A percentile compares a stretch with the other conserved stretches of the same genome.
Evolutionary conservation across 1,140 invertebrate species (phyloP).

Genomic region (Adoxophyes honmai): DNA sequence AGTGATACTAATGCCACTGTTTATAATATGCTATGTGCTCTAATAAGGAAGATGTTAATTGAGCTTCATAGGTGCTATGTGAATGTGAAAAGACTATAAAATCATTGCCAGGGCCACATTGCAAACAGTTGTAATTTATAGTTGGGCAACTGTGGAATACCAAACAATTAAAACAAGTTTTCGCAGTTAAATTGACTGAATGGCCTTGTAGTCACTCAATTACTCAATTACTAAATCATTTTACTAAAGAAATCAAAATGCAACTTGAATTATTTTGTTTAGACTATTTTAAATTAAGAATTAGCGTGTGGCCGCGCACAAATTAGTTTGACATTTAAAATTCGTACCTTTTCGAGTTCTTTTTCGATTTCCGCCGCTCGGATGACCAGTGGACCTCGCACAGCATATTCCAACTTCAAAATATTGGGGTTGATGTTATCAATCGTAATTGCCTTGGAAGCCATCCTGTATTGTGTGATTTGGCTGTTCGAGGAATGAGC

Average conservation of each 20-base stretch:
- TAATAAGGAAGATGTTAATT: too few relatives aligned
- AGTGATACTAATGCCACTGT: too few relatives aligned
- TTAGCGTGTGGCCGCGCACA: too few relatives aligned
- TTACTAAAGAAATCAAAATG: not conserved
- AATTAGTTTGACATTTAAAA: not conserved
- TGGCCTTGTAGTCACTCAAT: conserved; percentile 2
- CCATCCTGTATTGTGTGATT: conserved; percentile 16
- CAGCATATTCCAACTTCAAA: conserved; percentile 93
- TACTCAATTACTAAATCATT: too few relatives aligned
- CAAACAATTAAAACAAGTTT: conserved; percentile 6
- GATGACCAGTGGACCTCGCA: conserved; percentile 86
- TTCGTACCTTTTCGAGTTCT: conserved; percentile 19
- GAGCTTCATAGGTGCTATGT: too few relatives aligned
- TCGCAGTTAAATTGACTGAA: not conserved
- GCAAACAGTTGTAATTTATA: not conserved
- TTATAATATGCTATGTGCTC: too few relatives aligned
- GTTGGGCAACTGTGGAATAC: not conserved
- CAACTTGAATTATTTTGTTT: not conserved
- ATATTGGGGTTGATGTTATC: conserved; percentile 93
- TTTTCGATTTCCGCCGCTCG: conserved; percentile 85
- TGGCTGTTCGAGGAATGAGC: not conserved
- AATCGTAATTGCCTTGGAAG: conserved; percentile 75
- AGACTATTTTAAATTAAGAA: too few relatives aligned
- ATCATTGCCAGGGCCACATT: conserved; percentile 5
- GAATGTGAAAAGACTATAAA: conserved; percentile 1